Percentiles rank a stretch among this genome's conserved stretches.
Conservation (phyloP, 92 coral and sea anemone genomes). For the Actinernus sp. region DNA sequence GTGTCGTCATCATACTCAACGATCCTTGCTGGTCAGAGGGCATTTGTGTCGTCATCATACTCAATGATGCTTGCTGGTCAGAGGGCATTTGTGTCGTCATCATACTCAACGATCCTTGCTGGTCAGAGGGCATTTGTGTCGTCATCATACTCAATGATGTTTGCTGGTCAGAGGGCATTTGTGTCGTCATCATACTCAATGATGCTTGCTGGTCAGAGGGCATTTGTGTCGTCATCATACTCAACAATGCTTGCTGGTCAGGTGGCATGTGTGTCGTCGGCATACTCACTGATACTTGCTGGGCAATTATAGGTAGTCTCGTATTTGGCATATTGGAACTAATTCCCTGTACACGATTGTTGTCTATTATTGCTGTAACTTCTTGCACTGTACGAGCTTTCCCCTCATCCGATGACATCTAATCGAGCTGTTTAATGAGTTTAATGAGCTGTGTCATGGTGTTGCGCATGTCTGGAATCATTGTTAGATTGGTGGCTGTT, state of each 20-base stretch:
- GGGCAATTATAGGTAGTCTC: no score
- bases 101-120: neutral
- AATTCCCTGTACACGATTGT: no score
- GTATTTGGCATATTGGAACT: no score
- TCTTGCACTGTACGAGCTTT: no score
- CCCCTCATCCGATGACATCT: no score
- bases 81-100: neutral
- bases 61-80: constrained; percentile 1
- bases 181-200: neutral
- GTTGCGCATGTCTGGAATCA: no score
- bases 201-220: constrained; percentile 17
- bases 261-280: constrained; percentile 1
- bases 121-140: neutral
- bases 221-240: neutral
- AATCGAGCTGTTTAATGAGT: no score
- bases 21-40: neutral
- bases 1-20: no score
- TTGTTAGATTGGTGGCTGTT: no score
- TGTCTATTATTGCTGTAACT: no score
- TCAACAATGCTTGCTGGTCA: constrained; percentile 8
- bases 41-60: neutral
- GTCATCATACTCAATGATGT: neutral
- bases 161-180: constrained; percentile 2
- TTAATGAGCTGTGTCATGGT: no score
- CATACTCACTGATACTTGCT: no score